Evolutionary conservation across 2,113 vertebrate species (phyloP), one percentile per base, ranked within the genome.

Genomic region (Morone chrysops): DNA sequence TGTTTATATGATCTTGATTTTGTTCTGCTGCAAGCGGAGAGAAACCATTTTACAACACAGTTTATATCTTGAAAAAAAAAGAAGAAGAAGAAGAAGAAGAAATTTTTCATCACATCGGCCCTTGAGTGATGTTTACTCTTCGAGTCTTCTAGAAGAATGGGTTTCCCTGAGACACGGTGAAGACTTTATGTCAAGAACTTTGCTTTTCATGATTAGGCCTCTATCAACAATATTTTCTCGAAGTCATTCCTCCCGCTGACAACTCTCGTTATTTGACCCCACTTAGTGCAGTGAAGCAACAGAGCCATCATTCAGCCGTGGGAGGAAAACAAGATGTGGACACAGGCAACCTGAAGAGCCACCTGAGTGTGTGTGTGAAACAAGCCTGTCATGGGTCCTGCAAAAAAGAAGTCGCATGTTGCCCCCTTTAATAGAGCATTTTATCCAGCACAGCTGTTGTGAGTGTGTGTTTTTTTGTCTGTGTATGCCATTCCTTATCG

Each of bases 401-500:
- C 0, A 6, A 18, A 48, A 63, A 38, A 8, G 14, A 14, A n/a
- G 25, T 41, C 20, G 47, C 74, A 53, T 12, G 50, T 18, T 36
- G 31, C 53, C 20, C 13, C 25, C 5, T 85, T 70, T 56, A 20
- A 59, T 48, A 67, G 57, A 86, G 70, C 78, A 38, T 65, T 74
- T 68, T 20, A 75, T 73, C 53, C 61, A 43, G 43, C 57, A 22
- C 54, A 68, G 81, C 71, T 75, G 67, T 56, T 75, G 43, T 38
- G 25, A 66, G 12, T 63, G 50, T 69, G 53, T 80, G 43, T 79
- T 31, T 20, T 43, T 1, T 8, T 6, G 45, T 25, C n/a, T 57
- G 50, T 75, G 82, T 74, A 11, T 20, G 51, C 68, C 82, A 78
- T 89, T 90, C 78, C 83, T 91, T 80, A 85, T 85, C 75, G 57